Base-by-base conservation (phyloP, 1,140 invertebrate genomes). In the Onthophagus taurus region DNA sequence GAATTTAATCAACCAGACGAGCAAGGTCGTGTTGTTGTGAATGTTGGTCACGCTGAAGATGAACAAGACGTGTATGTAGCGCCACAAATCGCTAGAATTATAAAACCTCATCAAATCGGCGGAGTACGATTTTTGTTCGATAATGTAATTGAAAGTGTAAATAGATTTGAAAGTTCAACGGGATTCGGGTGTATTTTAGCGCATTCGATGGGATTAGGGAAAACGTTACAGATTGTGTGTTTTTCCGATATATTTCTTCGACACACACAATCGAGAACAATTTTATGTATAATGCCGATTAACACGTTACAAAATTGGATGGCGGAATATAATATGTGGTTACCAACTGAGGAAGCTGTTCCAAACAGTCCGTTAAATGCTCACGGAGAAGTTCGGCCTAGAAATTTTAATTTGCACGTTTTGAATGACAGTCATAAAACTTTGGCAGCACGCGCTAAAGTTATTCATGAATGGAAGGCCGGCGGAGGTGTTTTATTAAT, bases 241-340 rank as follows among this genome's bases (percentile, higher is more conserved):
- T 98, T 98, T 69, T 88, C 87, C 60, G 93, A 98, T 68, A 84
- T 97, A 49, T 97, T 98, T 69, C 74, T 98, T 51, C 72, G 91
- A 37, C 81, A 89, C 59, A 96, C 92, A 0, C 74, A 75, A n/a
- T 85, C 86, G 4, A 88, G 81, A 59, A 87, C 82, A 21, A 89
- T 97, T 3, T 66, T 99, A 6, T 91, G 92, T 58, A 97, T 99
- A 51, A 96, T 98, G 74, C 96, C 96, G 1, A 97, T 99, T 42
- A 99, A 99, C 69, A 98, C 95, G 2, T 70, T 99, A 39, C 94
- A 99, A 69, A 99, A 99, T 72, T 99, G 96, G 96, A 66, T 93
- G 47, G 81, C 85, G 2, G 96, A 99, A 65, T 98, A 96, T 59
- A 95, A 98, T 60, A 89, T 91, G 79, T 99, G 94, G 93, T 63